These are phyloP conservation scores for Ornithorhynchus anatinus DNA, from an alignment of 2,113 vertebrate genomes.

Conservation along the genomic window DNA sequence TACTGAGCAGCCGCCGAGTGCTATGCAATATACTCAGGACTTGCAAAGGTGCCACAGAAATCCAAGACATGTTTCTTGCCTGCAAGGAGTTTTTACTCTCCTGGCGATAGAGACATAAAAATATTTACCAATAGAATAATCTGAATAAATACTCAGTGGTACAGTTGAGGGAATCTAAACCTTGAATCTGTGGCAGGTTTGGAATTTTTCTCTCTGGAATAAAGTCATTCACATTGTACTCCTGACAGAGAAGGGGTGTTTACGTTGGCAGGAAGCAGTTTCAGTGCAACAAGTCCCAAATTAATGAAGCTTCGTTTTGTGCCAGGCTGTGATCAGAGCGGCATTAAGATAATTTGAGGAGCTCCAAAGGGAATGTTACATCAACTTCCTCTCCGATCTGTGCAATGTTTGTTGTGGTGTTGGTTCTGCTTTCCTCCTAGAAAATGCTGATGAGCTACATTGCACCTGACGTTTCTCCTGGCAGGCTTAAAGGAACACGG, in stretches of 20 bases:
- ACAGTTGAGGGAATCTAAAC: too few species aligned
- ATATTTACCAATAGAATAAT: too few species aligned
- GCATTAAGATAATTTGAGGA: slow-evolving; percentile 21
- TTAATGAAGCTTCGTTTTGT: background rate
- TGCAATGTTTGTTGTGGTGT: slow-evolving; percentile 28
- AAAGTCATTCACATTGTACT: too few species aligned
- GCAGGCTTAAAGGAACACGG: slow-evolving; percentile 23
- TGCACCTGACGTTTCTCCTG: slow-evolving; percentile 32
- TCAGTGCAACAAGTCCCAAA: background rate
- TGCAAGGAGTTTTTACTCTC: too few species aligned
- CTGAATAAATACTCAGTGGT: too few species aligned
- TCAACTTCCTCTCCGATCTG: background rate
- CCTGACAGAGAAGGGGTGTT: background rate
- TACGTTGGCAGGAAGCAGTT: background rate
- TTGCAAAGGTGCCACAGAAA: too few species aligned
- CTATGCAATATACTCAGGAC: too few species aligned
- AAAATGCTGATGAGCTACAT: slow-evolving; percentile 40
- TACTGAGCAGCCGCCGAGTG: too few species aligned
- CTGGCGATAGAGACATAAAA: too few species aligned
- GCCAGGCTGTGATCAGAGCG: slow-evolving; percentile 5
- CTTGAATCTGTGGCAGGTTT: too few species aligned
- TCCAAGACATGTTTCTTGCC: too few species aligned
- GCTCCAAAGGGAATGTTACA: background rate
- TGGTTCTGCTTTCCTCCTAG: slow-evolving; percentile 19
- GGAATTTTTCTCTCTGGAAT: too few species aligned